Evolutionary conservation across 1,140 invertebrate species (phyloP), one percentile per base, ranked within the genome.

Genomic region (Dufourea novaeangliae): DNA sequence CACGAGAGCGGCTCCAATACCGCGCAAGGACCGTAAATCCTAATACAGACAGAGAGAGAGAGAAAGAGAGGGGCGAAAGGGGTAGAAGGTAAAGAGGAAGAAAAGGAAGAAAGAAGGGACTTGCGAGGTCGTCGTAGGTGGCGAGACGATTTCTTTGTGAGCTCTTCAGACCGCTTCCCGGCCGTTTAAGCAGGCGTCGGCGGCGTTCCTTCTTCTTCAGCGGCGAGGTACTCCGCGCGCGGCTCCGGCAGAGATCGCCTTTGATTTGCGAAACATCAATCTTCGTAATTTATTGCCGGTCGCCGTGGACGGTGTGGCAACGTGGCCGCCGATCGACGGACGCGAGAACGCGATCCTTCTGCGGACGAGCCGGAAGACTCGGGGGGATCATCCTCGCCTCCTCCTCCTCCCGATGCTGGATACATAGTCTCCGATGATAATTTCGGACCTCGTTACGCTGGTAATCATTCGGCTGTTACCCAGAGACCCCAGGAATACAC

Each of bases 241-340:
- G 83, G 73, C 82, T 78, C 66, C 68, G 57, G 68, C 70, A 80
- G 83, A 83, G 82, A 82, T 79, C 72, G 78, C 67, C 82, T 84
- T 84, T 80, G 81, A 85, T 85, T 85, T 82, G 82, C 83, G 82
- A 85, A 85, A 85, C 84, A 85, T 85, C 84, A 82, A 85, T 85
- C 84, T 85, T 80, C 79, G 73, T 85, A 75, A 85, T 85, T 85
- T 85, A 85, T 83, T 66, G 79, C 67, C 79, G 83, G 72, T 69
- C 84, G 34, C 62, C 56, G 69, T 37, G 25, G 63, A 5, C 70
- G 34, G 56, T 78, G 71, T 80, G 79, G 72, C 70, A 83, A 80
- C 52, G 50, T 27, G 74, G 54, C 72, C 68, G 54, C 34, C 71
- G 59, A 67, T 78, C 81, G 34, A 64, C 67, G 56, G n/a, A n/a